Evolutionary conservation across 2,888 invertebrate genomes (phyloP), one percentile per base, ranked within the genome.

Genomic region (Sinhomidia bicolor): DNA sequence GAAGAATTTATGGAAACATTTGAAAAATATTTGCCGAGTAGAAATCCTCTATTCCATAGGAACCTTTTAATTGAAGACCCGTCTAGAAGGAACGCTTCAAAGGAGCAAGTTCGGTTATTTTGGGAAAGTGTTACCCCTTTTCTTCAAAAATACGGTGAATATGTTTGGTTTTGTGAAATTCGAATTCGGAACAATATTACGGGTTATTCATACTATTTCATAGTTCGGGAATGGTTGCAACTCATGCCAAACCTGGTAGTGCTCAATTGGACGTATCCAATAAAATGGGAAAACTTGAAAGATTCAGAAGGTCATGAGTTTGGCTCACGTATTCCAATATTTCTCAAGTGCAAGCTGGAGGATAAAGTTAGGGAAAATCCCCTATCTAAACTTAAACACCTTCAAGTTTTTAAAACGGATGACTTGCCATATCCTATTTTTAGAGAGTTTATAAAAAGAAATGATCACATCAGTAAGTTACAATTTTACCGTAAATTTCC

Each of bases 401-500:
- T 74, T 7, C 20, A 74, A 26, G 10, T 44, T 1, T 44, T 74
- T 20, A 74, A 74, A 23, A 47, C 47, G 10, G 74, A 74, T 14
- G 74, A 74, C 14, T 14, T 74, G 20, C 74, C 74, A 2, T 47
- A 20, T 23, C 74, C 74, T 0, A 74, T 74, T 12, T 74, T 74
- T 10, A 4, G 47, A 14, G 74, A 74, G 2, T 74, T 74, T 14
- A 26, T 74, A 0, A 20, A 44, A 12, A 44, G n/a, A 14, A 41
- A 74, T 14, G 74, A 47, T 23, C 74, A 74, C 23, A 6, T 74
- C 0, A n/a, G 26, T 1, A 47, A 44, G 14, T 3, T 74, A 1
- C 74, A 74, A n/a, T 74, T 74, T 74, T 47, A 74, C 26, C 44
- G 74, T 3, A 74, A 47, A 14, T 74, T 74, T 47, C 74, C 74